phyloP scores from a whole-genome alignment of 2,888 invertebrate genomes.

The Mesorhabditis spiculigera region DNA sequence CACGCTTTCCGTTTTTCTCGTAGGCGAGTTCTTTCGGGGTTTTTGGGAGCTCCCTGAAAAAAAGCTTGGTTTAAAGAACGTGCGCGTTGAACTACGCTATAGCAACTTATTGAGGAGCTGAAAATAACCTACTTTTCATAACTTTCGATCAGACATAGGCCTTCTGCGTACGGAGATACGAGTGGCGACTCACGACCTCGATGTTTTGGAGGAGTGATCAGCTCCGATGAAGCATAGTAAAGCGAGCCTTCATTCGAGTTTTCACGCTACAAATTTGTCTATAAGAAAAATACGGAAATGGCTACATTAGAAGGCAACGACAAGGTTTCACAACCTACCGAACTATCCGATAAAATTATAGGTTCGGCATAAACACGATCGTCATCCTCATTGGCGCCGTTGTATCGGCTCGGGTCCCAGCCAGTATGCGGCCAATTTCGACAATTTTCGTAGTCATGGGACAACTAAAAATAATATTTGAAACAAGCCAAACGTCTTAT shows the following conservation, averaged over 20 bases:
- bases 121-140: not conserved
- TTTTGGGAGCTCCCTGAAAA: constrained; percentile 4
- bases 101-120: not conserved
- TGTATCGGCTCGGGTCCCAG: no score
- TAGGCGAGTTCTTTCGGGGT: not conserved
- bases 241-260: not conserved
- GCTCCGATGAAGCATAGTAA: not conserved
- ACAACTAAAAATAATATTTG: no score
- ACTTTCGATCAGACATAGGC: not conserved
- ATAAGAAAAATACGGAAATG: no score
- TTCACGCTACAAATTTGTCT: no score
- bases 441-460: not conserved
- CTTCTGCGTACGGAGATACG: not conserved
- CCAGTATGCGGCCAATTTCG: not conserved
- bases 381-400: no score
- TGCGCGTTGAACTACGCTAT: not conserved
- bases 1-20: not conserved
- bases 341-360: no score
- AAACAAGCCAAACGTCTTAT: no score
- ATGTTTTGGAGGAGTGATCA: not conserved
- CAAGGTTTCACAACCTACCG: no score
- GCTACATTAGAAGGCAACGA: no score
- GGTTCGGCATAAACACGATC: no score
- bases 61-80: no score
- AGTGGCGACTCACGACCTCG: not conserved